Base-by-base conservation (phyloP, 2,113 vertebrate species). In the Podarcis cretensis region DNA sequence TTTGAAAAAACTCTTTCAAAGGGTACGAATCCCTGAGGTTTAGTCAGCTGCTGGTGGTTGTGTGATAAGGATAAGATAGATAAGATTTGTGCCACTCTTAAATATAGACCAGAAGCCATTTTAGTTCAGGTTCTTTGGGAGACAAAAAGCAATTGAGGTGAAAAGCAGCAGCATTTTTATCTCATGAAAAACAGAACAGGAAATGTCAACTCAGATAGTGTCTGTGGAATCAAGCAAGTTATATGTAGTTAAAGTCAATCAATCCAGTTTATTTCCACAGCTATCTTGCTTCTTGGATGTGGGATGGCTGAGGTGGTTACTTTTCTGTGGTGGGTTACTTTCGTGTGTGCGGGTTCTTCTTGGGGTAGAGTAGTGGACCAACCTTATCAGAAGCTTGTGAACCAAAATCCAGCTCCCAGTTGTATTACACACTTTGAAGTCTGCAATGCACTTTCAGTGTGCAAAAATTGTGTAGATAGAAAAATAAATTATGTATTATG, bases 31-130 rank as follows among this genome's bases (percentile, higher is more conserved):
- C 27, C 20, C 89, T 21, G 8, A 78, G 71, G 23, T 87, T 90
- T 87, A 81, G 91, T 59, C 83, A 87, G 40, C 82, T 87, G 23
- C 2, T 54, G 68, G 35, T 27, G 79, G 5, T 91, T 90, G 9
- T 35, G 8, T 85, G 74, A 69, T 87, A 81, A 89, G 27, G 20
- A 68, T 37, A 14, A 84, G 63, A 43, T 71, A 80, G 63, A 23
- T 71, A 79, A 92, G 23, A 37, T 40, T 78, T 54, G 14, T 85
- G 32, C 6, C 0, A 9, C 81, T 75, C 37, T 54, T 90, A 86
- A 85, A 68, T 77, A 73, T 7, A 66, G 78, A 16, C 88, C 6
- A 20, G 82, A 8, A 37, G 5, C 27, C 2, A 0, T 83, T 66
- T 82, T 6, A 23, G 27, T 83, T 32, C 3, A 80, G 59, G 89